phyloP scores from a whole-genome alignment of 2,113 vertebrate genomes.

The Melanerpes aurifrons region DNA sequence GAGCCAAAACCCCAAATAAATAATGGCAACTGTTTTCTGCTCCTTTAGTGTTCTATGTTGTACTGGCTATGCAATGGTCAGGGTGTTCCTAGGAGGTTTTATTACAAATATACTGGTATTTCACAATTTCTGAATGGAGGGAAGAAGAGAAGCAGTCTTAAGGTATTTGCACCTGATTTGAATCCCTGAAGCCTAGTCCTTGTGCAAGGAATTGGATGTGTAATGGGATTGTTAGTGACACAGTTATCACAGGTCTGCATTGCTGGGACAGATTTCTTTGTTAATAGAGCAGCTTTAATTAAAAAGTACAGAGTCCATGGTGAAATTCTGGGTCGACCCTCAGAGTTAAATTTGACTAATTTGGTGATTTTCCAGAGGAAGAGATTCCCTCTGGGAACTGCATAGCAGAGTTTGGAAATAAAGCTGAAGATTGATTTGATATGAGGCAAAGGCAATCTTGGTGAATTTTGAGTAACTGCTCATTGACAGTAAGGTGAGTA shows the following conservation, averaged over 20 bases:
- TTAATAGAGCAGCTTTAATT: slow-evolving; percentile 40
- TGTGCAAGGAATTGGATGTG: neutral
- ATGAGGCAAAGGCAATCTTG: neutral
- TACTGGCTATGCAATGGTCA: neutral
- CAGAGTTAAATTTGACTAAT: neutral
- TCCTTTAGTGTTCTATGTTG: neutral
- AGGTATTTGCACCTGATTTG: neutral
- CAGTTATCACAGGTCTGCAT: neutral
- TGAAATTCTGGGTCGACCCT: neutral
- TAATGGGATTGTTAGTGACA: neutral
- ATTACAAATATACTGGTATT: neutral
- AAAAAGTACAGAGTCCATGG: neutral
- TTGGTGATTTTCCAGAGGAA: neutral
- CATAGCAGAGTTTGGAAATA: neutral
- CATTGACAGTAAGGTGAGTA: neutral
- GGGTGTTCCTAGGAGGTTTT: neutral
- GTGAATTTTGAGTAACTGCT: neutral
- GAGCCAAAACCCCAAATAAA: neutral
- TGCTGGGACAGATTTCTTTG: neutral
- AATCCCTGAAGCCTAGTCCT: neutral
- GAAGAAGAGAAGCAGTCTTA: neutral
- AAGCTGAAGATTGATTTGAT: neutral
- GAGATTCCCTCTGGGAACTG: neutral
- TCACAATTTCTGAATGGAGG: neutral
- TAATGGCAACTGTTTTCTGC: neutral